Base-by-base conservation (phyloP, 1,140 invertebrate species). In the Druon quercuslanigerum region DNA sequence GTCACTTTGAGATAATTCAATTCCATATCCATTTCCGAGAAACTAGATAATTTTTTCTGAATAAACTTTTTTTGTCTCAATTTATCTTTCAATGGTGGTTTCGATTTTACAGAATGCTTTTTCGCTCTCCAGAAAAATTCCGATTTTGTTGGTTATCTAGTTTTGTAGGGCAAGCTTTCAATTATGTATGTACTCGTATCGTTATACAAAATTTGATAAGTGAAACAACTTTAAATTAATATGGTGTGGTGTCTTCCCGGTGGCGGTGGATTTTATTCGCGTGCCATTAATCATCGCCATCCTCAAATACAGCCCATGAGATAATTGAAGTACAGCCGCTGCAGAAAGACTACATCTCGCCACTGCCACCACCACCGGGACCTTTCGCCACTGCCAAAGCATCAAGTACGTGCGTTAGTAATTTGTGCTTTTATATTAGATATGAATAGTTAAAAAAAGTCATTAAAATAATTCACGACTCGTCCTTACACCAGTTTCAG, bases 371-470 rank as follows among this genome's bases (percentile, higher is more conserved):
- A 91, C 91, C 87, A 92, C 90, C 90, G 90, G 89, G 91, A 89
- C 90, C 84, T 85, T 90, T 92, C 88, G 92, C 92, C 87, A 92
- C 93, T 86, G 93, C 92, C 92, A 93, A 92, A 89, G 91, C 91
- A 90, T 92, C 93, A 94, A 93, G 93, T 94, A 94, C 86, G 93
- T 92, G 80, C 72, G 12, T 74, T 71, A 57, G 8, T 57, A 57
- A 33, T 57, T 57, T 20, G 56, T 25, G 11, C 6, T 57, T 57
- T 19, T 57, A 20, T 57, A 46, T 11, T 11, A 46, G 40, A 46
- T 46, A 7, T 46, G 40, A 11, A 46, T 5, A 0, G 40, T 11
- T 46, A 11, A 7, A 46, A 46, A 46, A 46, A 46, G 11, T 0
- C 7, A 46, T 46, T 46, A 11, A 46, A 33, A 33, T 3, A 33